Conservation (phyloP, 2,113 vertebrate genomes). For the Atherinomorus stipes region DNA sequence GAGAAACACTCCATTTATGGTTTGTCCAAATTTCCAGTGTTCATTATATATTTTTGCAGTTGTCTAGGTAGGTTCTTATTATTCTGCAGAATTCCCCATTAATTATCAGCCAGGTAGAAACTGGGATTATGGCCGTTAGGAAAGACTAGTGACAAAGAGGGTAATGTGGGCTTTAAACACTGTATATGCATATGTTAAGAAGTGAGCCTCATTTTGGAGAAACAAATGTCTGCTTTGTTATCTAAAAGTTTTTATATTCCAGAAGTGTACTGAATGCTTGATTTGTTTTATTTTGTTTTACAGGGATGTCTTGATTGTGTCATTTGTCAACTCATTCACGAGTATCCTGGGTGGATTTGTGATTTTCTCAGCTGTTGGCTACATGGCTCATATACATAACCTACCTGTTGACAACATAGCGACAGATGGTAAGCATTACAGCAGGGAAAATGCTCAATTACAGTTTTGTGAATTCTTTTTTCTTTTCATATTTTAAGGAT, state of each 20-base stretch:
- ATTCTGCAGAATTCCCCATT: too few relatives aligned
- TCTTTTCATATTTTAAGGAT: constrained; percentile 2
- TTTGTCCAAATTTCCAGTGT: too few relatives aligned
- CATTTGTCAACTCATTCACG: constrained; percentile 79
- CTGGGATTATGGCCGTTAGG: background rate
- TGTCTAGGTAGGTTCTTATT: too few relatives aligned
- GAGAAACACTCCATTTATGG: too few relatives aligned
- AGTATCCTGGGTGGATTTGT: constrained; percentile 84
- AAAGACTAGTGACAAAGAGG: background rate
- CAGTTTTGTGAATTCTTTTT: background rate
- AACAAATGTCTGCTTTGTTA: too few relatives aligned
- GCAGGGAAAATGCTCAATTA: background rate
- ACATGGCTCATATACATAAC: constrained; percentile 82
- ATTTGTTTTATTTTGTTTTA: constrained; percentile 4
- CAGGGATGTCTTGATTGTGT: constrained; percentile 81
- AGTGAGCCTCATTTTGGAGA: too few relatives aligned
- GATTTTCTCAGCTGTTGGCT: constrained; percentile 84
- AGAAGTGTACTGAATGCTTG: background rate
- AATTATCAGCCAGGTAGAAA: background rate
- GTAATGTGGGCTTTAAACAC: background rate
- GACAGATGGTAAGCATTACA: constrained; percentile 77
- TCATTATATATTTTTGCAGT: too few relatives aligned
- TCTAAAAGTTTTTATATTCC: too few relatives aligned
- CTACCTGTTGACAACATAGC: constrained; percentile 84
- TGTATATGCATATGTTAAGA: background rate